Percentiles rank a stretch among this genome's conserved stretches.
These are phyloP conservation scores for Choloepus didactylus DNA, from an alignment of 2,797 vertebrate genomes.

Conservation along the genomic window DNA sequence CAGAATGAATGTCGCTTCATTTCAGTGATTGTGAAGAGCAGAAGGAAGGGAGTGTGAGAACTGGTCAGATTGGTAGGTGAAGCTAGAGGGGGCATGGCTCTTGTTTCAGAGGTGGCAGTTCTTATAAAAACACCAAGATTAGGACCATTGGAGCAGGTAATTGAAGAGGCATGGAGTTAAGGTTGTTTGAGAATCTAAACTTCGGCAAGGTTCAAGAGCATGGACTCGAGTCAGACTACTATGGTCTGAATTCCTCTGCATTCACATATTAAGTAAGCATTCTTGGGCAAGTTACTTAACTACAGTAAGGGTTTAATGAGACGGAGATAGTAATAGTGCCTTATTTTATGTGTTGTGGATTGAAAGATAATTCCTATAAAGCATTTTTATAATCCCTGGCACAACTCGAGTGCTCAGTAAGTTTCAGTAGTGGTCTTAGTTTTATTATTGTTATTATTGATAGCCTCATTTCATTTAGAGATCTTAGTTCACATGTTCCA, in stretches of 20 bases:
- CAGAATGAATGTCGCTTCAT: not conserved
- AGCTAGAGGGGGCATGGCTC: not conserved
- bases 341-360: slow-evolving; percentile 26
- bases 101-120: not conserved
- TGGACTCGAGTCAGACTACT: not conserved
- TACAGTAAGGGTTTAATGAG: not conserved
- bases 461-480: slow-evolving; percentile 20
- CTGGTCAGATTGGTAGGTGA: not conserved
- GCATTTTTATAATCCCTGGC: not conserved
- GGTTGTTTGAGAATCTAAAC: not conserved
- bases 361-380: not conserved
- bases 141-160: not conserved
- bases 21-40: not conserved
- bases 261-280: not conserved
- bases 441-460: not conserved
- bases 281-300: not conserved
- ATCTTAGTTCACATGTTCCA: not conserved
- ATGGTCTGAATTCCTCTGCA: not conserved
- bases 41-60: not conserved
- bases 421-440: not conserved
- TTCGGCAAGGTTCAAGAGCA: not conserved
- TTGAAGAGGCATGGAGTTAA: not conserved
- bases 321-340: not conserved
- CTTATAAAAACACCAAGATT: not conserved
- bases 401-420: not conserved